Conservation (phyloP, 2,888 invertebrate genomes). For the Galerucella nymphaeae region DNA sequence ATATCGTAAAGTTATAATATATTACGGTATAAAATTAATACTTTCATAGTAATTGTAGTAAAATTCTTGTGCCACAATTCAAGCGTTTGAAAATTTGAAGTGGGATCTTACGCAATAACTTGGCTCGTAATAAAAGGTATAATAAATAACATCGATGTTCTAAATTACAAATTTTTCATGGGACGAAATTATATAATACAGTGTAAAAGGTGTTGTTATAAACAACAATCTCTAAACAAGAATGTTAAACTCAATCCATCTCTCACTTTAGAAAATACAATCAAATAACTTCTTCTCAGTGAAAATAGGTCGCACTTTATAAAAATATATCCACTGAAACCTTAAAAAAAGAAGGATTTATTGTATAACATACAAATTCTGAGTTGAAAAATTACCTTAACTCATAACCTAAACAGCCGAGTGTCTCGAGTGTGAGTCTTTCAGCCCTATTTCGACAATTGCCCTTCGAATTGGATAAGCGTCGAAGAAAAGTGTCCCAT, state of each 20-base stretch:
- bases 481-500: slow-evolving; percentile 22
- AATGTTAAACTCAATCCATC: too few relatives aligned
- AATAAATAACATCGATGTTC: slow-evolving; percentile 8
- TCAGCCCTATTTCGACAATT: slow-evolving; percentile 28
- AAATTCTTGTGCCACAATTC: slow-evolving; percentile 31
- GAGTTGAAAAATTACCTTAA: slow-evolving; percentile 33
- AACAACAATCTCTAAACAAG: too few relatives aligned
- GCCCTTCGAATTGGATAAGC: slow-evolving; percentile 29
- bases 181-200: too few relatives aligned
- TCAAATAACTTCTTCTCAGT: not conserved
- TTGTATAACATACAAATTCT: slow-evolving; percentile 27
- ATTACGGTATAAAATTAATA: slow-evolving; percentile 37
- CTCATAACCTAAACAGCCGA: slow-evolving; percentile 33
- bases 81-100: slow-evolving; percentile 31
- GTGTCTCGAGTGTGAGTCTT: slow-evolving; percentile 19
- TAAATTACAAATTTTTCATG: too few relatives aligned
- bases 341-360: slow-evolving; percentile 26
- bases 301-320: slow-evolving; percentile 10
- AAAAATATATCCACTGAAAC: slow-evolving; percentile 9
- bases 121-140: slow-evolving; percentile 17
- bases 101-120: slow-evolving; percentile 28
- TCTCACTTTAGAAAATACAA: not conserved
- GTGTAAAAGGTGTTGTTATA: too few relatives aligned
- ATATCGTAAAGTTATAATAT: slow-evolving; percentile 39
- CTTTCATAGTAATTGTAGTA: slow-evolving; percentile 37